Evolutionary conservation across 1,140 invertebrate species (phyloP).

Genomic region (Galendromus occidentalis): DNA sequence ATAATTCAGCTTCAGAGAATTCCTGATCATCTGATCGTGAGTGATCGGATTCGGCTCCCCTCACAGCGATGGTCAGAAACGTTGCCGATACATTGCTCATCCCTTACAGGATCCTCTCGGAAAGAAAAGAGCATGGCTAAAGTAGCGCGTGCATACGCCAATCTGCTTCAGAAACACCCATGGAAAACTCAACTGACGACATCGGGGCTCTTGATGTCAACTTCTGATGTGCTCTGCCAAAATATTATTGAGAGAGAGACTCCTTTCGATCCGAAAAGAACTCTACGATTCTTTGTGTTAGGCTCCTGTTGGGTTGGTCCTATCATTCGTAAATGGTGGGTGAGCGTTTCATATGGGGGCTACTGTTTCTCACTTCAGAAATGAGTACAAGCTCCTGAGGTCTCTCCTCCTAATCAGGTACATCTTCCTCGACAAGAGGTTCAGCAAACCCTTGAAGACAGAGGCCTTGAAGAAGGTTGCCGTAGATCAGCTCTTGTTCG

Average conservation of each 20-base stretch:
- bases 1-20: too few relatives aligned
- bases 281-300: not conserved
- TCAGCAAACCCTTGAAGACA: not conserved
- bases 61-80: too few relatives aligned
- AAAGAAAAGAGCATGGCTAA: not conserved
- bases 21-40: too few relatives aligned
- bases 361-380: too few relatives aligned
- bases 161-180: not conserved
- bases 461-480: not conserved
- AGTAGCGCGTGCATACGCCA: not conserved
- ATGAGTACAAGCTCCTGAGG: not conserved
- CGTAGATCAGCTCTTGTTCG: conserved; percentile 3
- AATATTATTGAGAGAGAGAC: conserved; percentile 1
- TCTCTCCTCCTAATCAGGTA: not conserved
- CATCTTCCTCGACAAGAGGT: conserved; percentile 8
- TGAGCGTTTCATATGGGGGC: too few relatives aligned
- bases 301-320: not conserved
- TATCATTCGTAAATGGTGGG: not conserved
- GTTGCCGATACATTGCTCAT: too few relatives aligned
- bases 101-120: too few relatives aligned
- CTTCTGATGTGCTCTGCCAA: not conserved
- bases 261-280: not conserved
- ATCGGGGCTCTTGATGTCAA: not conserved
- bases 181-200: conserved; percentile 1
- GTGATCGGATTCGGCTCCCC: too few relatives aligned